These are phyloP conservation scores for Passer domesticus DNA, from an alignment of 2,113 vertebrate genomes.

Conservation along the genomic window DNA sequence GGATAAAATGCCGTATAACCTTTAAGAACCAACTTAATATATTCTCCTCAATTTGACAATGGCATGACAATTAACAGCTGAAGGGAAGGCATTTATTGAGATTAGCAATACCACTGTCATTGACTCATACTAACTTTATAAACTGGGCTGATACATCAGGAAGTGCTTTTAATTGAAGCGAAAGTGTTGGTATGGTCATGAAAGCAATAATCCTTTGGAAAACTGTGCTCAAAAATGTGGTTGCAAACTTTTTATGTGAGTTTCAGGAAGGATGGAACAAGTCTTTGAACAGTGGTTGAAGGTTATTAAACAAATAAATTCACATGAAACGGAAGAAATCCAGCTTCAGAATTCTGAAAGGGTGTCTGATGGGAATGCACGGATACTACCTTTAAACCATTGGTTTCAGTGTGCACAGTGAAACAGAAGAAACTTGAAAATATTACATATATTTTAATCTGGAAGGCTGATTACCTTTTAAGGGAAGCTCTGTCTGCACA, in stretches of 20 bases:
- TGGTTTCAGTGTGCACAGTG: not conserved
- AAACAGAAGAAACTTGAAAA: not conserved
- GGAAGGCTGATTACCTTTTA: not conserved
- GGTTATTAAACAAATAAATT: not conserved
- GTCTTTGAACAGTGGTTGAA: not conserved
- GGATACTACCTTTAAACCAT: not conserved
- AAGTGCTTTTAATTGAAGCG: not conserved
- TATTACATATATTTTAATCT: not conserved
- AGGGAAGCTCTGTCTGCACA: not conserved
- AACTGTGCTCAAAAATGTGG: not conserved
- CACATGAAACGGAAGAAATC: not conserved
- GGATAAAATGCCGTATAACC: not conserved
- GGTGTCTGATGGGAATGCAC: not conserved
- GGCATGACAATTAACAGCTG: slow-evolving; percentile 13
- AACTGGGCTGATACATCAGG: not conserved
- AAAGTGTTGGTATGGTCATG: rapidly evolving
- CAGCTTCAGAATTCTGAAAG: not conserved
- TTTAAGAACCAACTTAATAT: not conserved
- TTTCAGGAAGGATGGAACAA: not conserved
- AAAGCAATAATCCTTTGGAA: not conserved
- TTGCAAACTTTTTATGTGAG: not conserved
- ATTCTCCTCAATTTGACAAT: not conserved
- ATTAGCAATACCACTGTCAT: not conserved
- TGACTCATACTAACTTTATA: not conserved
- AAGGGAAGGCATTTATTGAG: not conserved